Conservation (phyloP, 2,113 vertebrate genomes). For the Anarrhichthys ocellatus region DNA sequence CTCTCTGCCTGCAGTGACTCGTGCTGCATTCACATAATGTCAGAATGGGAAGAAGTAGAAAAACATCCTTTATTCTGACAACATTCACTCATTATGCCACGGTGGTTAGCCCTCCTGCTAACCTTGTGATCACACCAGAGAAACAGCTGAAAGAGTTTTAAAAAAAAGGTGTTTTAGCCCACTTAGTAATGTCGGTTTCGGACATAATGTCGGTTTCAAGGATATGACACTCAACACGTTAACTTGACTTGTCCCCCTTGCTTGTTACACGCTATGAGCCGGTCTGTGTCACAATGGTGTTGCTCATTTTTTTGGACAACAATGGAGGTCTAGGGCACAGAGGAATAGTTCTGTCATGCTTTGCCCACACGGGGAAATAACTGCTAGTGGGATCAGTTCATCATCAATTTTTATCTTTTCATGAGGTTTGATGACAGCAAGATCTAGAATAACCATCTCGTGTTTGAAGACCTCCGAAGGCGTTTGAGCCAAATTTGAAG, state of each 20-base stretch:
- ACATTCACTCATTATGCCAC: neutral
- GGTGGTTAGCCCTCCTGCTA: neutral
- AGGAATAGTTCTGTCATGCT: neutral
- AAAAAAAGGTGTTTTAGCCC: neutral
- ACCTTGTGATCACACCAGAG: too few relatives aligned
- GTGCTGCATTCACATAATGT: neutral
- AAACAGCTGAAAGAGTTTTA: neutral
- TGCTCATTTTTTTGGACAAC: neutral
- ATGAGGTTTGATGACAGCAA: neutral
- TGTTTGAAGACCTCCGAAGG: too few relatives aligned
- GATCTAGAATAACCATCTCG: too few relatives aligned
- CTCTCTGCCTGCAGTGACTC: neutral
- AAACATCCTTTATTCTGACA: neutral
- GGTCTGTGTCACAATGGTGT: neutral
- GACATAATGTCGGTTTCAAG: neutral
- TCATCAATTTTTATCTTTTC: neutral
- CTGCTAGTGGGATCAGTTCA: too few relatives aligned
- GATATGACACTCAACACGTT: neutral
- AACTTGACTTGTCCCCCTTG: neutral
- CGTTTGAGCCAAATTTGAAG: too few relatives aligned
- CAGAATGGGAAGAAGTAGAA: neutral
- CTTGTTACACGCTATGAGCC: neutral
- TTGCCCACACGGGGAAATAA: neutral
- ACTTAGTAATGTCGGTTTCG: too few relatives aligned
- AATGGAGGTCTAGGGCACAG: neutral